A percentile compares a stretch with the other conserved stretches of the same genome.
Evolutionary conservation across 64 coral and sea anemone species (phyloP).

Genomic region (Astreopora myriophthalma): DNA sequence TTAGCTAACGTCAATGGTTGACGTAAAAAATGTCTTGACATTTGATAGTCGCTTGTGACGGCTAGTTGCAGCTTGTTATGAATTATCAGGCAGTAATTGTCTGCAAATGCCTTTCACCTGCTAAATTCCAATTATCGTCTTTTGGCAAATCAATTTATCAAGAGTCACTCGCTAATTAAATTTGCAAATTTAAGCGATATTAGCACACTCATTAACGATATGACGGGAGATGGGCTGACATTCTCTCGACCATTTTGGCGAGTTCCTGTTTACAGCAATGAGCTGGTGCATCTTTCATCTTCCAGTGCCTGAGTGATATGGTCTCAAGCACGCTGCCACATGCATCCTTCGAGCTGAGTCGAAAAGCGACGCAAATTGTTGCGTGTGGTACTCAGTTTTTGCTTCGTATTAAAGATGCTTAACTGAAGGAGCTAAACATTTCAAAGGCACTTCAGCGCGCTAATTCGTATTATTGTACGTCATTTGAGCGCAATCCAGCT

Average conservation of each 20-base stretch:
- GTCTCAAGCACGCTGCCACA: too few species aligned
- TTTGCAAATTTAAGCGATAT: conserved; percentile 26
- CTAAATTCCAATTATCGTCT: not conserved
- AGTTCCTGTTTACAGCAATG: too few species aligned
- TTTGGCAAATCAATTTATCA: not conserved
- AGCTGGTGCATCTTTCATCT: too few species aligned
- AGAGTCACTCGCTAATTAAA: not conserved
- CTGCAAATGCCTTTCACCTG: not conserved
- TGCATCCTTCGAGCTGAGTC: too few species aligned
- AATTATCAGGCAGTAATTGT: not conserved
- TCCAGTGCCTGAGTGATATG: too few species aligned
- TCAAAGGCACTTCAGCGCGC: too few species aligned
- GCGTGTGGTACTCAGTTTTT: too few species aligned
- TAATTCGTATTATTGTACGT: too few species aligned
- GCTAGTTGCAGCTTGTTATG: not conserved
- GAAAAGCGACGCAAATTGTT: too few species aligned
- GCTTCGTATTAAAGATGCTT: too few species aligned
- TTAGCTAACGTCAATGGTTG: not conserved
- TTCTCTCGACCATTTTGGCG: not conserved
- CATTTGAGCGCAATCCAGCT: too few species aligned
- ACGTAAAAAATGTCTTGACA: not conserved
- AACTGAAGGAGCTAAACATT: too few species aligned
- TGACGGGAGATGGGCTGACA: not conserved
- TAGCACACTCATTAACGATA: not conserved
- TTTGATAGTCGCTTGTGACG: not conserved